phyloP scores from a whole-genome alignment of 2,113 vertebrate species.

The Neodontobutis hainanensis region DNA sequence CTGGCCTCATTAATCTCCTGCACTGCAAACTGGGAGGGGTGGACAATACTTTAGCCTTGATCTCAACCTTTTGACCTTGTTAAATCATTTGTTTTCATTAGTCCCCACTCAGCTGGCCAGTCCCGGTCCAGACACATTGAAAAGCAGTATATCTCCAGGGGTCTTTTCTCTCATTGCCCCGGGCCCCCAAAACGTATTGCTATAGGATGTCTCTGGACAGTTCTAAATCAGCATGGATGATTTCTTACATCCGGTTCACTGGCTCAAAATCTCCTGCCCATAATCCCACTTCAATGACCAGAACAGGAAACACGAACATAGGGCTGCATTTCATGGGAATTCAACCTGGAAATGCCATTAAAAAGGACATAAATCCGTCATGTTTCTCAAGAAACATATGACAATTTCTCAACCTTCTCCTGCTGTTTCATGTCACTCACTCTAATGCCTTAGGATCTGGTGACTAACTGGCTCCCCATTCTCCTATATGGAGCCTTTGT shows the following conservation, averaged over 20 bases:
- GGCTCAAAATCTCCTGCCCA: slow-evolving; percentile 38
- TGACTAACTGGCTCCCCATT: slow-evolving; percentile 62
- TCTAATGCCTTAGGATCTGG: slow-evolving; percentile 51
- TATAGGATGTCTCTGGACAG: slow-evolving; percentile 49
- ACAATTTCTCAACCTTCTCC: slow-evolving; percentile 34
- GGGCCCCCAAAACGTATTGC: slow-evolving; percentile 25
- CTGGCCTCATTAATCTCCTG: slow-evolving; percentile 76
- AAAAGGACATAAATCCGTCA: neutral
- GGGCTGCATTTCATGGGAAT: slow-evolving; percentile 17
- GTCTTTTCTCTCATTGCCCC: slow-evolving; percentile 25
- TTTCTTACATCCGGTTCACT: slow-evolving; percentile 58
- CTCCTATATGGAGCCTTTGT: slow-evolving; percentile 61
- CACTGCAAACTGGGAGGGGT: slow-evolving; percentile 71
- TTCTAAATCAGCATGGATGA: slow-evolving; percentile 68
- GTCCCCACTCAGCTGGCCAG: slow-evolving; percentile 63
- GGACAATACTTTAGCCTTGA: slow-evolving; percentile 73
- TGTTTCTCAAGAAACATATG: slow-evolving; percentile 3
- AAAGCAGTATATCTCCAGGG: slow-evolving; percentile 50
- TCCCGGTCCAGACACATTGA: slow-evolving; percentile 51
- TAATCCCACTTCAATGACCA: slow-evolving; percentile 21
- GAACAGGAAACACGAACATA: slow-evolving; percentile 12
- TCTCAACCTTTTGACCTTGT: slow-evolving; percentile 76
- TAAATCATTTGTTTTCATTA: slow-evolving; percentile 82
- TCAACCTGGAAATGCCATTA: neutral
- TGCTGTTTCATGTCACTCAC: slow-evolving; percentile 46